phyloP scores from a whole-genome alignment of 2,113 vertebrate genomes.

The Apeltes quadracus region DNA sequence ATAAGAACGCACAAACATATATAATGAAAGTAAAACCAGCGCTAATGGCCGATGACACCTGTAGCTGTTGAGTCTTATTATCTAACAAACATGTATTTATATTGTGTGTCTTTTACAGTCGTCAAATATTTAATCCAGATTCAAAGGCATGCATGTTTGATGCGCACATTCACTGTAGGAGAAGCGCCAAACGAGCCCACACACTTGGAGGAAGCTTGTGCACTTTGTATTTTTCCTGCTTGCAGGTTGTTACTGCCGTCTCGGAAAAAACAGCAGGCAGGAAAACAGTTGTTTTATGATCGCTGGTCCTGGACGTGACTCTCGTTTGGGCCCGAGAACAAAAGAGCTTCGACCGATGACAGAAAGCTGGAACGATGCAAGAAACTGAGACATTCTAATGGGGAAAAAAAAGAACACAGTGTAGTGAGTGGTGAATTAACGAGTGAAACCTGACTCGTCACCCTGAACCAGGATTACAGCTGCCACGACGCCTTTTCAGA shows the following conservation, averaged over 20 bases:
- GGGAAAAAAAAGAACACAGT: constrained; percentile 15
- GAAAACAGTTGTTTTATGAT: constrained; percentile 36
- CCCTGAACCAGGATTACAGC: constrained; percentile 2
- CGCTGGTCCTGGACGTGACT: constrained; percentile 29
- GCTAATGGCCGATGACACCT: constrained; percentile 24
- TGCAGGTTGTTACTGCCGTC: constrained; percentile 16
- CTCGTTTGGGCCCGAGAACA: constrained; percentile 52
- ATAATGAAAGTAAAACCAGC: not conserved
- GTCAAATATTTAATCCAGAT: constrained; percentile 3
- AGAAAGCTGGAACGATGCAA: constrained; percentile 38
- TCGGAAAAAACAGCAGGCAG: constrained; percentile 17
- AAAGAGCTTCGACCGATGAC: constrained; percentile 48
- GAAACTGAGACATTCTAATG: constrained; percentile 44
- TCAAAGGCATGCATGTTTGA: constrained; percentile 18
- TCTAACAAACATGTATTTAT: not conserved
- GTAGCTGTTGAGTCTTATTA: constrained; percentile 2
- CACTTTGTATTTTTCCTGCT: constrained; percentile 6
- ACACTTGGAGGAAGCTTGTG: constrained; percentile 14
- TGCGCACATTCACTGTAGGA: constrained; percentile 16
- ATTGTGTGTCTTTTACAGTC: not conserved
- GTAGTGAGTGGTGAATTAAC: constrained; percentile 23
- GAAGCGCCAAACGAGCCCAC: not conserved
- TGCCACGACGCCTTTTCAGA: constrained; percentile 6
- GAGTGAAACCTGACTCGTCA: constrained; percentile 48
- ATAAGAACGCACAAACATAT: constrained; percentile 1